phyloP scores from a whole-genome alignment of 1,140 invertebrate species.

The Drosophila tani region DNA sequence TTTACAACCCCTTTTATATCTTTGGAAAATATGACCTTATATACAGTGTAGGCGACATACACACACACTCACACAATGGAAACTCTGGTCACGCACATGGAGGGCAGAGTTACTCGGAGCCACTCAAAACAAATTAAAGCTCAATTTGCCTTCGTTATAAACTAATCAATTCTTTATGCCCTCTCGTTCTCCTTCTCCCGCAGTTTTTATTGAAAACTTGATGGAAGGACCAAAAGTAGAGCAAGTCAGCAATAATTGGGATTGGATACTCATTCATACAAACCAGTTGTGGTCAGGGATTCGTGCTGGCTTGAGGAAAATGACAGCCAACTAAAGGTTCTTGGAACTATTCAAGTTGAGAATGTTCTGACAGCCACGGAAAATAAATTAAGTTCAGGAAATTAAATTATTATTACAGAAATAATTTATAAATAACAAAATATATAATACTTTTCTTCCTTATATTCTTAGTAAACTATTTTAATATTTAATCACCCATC shows the following conservation, averaged over 20 bases:
- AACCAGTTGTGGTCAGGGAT: conserved; percentile 10
- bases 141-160: conserved; percentile 67
- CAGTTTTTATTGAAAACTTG: conserved; percentile 40
- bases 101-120: conserved; percentile 9
- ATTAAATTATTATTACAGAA: background rate
- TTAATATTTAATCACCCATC: too few species aligned
- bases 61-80: background rate
- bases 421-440: background rate
- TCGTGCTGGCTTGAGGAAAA: conserved; percentile 17
- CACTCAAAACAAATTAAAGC: conserved; percentile 59
- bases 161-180: conserved; percentile 57
- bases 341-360: background rate
- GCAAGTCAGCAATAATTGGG: conserved; percentile 26
- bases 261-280: conserved; percentile 9
- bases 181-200: background rate
- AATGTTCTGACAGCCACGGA: background rate
- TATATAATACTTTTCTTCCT: too few species aligned
- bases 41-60: conserved; percentile 26
- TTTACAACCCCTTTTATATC: background rate
- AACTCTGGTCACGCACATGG: conserved; percentile 46
- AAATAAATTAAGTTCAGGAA: background rate
- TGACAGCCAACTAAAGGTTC: background rate
- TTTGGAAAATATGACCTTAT: conserved; percentile 34
- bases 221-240: conserved; percentile 42
- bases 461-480: too few species aligned